Evolutionary conservation across 2,888 invertebrate genomes (phyloP), one percentile per base, ranked within the genome.

Genomic region (Acronicta alni): DNA sequence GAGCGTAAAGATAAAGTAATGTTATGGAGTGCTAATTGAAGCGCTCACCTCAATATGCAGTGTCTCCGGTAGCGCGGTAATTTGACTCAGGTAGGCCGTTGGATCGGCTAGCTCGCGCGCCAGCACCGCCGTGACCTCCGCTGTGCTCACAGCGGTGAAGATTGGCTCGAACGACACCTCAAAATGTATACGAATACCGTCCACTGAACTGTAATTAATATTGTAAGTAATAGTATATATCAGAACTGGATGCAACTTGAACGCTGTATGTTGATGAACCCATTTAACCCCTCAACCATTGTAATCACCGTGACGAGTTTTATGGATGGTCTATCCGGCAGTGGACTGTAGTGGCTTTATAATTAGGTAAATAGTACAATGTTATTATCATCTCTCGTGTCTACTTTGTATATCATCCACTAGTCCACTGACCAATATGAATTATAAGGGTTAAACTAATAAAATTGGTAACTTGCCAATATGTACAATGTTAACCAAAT

Each of bases 101-200:
- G 91, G 87, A 1, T 89, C 72, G 8, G 67, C 66, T 23, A 98
- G 95, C 80, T 97, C 97, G 14, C 96, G 95, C 14, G 95, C 88
- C 49, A 97, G 90, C 17, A 97, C 95, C 0, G 95, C 95, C 53
- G 95, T 89, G 15, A 97, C 95, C 73, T 97, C 97, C 0, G 94
- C 89, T 0, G 96, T 96, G 60, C 95, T 95, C 23, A 97, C 96
- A 1, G 95, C 92, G 14, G 95, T 96, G 73, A 95, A 95, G 64
- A 96, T 96, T 0, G 97, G 97, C 90, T 98, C 97, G 80, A 98
- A 97, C 54, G 97, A 96, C 53, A 98, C 95, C 83, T 98, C 97
- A 85, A 98, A 98, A 84, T 98, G 97, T 0, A 98, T 97, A 46
- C 97, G 95, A 52, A 97, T 94, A 64, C 97, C 97, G 58, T 96